Evolutionary conservation across 1,140 invertebrate species (phyloP), one percentile per base, ranked within the genome.

Genomic region (Hyles vespertilio): DNA sequence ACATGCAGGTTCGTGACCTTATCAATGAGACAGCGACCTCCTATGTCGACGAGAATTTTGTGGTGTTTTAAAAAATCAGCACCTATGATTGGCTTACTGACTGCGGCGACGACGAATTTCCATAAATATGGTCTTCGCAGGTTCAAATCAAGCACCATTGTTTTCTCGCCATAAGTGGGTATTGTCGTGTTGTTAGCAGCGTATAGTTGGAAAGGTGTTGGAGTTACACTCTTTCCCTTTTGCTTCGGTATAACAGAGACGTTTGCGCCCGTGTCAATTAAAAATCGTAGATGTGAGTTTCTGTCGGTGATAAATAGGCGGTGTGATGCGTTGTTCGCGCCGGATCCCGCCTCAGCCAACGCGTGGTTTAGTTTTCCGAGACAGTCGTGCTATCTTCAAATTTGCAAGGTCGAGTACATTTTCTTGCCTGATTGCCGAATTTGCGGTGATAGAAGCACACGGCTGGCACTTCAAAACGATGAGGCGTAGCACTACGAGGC

Each of bases 241-340:
- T 11, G 12, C 22, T 32, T 12, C 8, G 48, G 48, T 50, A 50
- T 40, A 8, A 47, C 46, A n/a, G 46, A 47, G 4, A 47, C 12
- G 46, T 48, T 54, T 45, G 52, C 52, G 12, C 40, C 52, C 2
- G 52, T 54, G 9, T 54, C 52, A 3, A 54, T 40, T 6, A 54
- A 32, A 12, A 54, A 54, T 32, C 9, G n/a, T 45, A 40, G 12
- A 12, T 10, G 0, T 22, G 40, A 6, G 9, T 64, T 68, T 44
- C 58, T 66, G 44, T 74, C 71, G 0, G 54, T 62, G 32, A 74
- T 55, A 45, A 63, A 70, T 12, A 74, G 65, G 65, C 65, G 71
- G 63, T 70, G 55, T 34, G 56, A 65, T 40, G 50, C 46, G 32
- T 40, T 44, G 22, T n/a, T 11, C 46, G 62, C 62, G 58, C 52